phyloP scores from a whole-genome alignment of 2,888 invertebrate species.

The Nymphalis c-album region DNA sequence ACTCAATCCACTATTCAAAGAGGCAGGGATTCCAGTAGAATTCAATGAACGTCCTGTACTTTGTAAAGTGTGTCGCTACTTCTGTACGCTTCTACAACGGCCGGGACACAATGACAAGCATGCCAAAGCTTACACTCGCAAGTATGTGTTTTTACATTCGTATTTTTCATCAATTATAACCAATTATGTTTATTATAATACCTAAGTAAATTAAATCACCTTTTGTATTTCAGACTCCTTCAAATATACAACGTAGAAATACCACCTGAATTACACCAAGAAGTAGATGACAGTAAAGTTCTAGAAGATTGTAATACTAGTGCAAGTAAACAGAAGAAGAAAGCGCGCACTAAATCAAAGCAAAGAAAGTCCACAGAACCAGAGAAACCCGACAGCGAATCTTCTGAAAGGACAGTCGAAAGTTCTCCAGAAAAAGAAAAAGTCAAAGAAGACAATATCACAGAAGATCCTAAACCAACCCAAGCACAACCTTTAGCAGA shows the following conservation, averaged over 20 bases:
- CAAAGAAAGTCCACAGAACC: conserved; percentile 66
- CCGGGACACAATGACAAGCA: conserved; percentile 82
- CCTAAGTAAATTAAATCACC: background rate
- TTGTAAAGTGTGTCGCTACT: conserved; percentile 91
- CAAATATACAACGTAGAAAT: conserved; percentile 87
- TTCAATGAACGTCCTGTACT: conserved; percentile 87
- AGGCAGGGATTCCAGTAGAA: conserved; percentile 85
- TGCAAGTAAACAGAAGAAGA: conserved; percentile 66
- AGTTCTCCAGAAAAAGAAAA: conserved; percentile 67
- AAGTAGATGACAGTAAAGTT: conserved; percentile 62
- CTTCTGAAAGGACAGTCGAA: conserved; percentile 63
- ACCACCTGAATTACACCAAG: conserved; percentile 80
- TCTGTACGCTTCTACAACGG: conserved; percentile 86
- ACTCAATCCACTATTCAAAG: conserved; percentile 80
- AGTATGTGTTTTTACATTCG: conserved; percentile 49
- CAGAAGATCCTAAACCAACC: conserved; percentile 27
- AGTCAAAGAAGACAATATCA: conserved; percentile 42
- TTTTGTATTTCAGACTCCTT: conserved; percentile 81
- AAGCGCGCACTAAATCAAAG: conserved; percentile 68
- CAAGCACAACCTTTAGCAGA: conserved; percentile 58
- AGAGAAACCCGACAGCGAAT: conserved; percentile 64
- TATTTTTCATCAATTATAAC: too few species aligned
- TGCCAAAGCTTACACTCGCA: conserved; percentile 65
- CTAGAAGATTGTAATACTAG: conserved; percentile 54
- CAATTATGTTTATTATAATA: background rate